These are phyloP conservation scores for Poecilus cupreus DNA, from an alignment of 2,888 invertebrate species.

Conservation along the genomic window DNA sequence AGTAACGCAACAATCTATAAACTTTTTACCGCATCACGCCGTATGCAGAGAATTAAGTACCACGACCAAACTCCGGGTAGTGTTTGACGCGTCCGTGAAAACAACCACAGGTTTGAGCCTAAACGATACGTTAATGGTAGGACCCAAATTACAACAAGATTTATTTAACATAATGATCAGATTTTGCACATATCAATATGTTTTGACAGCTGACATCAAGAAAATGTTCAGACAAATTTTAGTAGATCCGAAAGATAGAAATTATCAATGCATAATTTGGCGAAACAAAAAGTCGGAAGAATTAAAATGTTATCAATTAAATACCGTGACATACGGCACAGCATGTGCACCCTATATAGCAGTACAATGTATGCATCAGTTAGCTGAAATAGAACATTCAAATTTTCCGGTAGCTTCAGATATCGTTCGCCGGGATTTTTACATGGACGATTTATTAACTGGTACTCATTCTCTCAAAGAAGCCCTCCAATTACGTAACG, in stretches of 20 bases:
- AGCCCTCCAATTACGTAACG: not conserved
- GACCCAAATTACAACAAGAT: constrained; percentile 63
- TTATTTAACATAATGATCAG: constrained; percentile 62
- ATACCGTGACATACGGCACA: not conserved
- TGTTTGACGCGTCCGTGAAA: constrained; percentile 63
- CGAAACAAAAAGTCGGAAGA: constrained; percentile 49
- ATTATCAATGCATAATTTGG: constrained; percentile 63
- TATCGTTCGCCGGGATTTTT: constrained; percentile 2
- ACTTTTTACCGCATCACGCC: constrained; percentile 64
- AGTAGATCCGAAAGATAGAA: constrained; percentile 59
- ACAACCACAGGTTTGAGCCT: constrained; percentile 60
- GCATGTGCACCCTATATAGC: not conserved
- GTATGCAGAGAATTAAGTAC: constrained; percentile 62
- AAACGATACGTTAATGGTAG: constrained; percentile 62
- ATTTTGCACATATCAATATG: constrained; percentile 62
- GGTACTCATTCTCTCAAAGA: not conserved
- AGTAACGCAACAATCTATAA: not conserved
- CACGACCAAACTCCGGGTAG: constrained; percentile 64
- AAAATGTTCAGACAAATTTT: constrained; percentile 64
- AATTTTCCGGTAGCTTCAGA: constrained; percentile 55
- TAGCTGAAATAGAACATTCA: constrained; percentile 48
- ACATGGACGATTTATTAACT: constrained; percentile 16
- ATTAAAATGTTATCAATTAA: constrained; percentile 58
- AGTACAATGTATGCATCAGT: constrained; percentile 28
- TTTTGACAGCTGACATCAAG: constrained; percentile 63